A percentile compares a stretch with the other conserved stretches of the same genome.
These are phyloP conservation scores for Hirundichthys speculiger DNA, from an alignment of 2,113 vertebrate species.

Conservation along the genomic window DNA sequence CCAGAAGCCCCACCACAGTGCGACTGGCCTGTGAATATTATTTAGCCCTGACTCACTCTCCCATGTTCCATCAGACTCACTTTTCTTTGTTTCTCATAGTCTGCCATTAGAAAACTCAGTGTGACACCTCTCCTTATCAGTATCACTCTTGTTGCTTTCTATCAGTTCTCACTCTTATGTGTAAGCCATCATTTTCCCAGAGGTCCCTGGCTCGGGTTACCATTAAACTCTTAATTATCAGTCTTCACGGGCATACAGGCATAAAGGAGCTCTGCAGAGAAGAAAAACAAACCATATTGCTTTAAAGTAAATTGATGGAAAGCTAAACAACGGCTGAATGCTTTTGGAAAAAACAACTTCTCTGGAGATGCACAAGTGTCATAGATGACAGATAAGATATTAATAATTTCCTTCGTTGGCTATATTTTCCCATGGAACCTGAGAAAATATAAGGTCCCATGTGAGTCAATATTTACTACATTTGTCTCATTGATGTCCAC, in stretches of 20 bases:
- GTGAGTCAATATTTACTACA: too few species aligned
- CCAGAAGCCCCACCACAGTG: conserved; percentile 63
- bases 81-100: neutral
- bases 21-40: conserved; percentile 56
- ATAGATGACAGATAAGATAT: too few species aligned
- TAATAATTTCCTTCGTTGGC: too few species aligned
- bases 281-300: conserved; percentile 26
- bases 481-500: too few species aligned
- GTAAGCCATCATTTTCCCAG: conserved; percentile 22
- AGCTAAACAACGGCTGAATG: too few species aligned
- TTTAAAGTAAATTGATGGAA: neutral
- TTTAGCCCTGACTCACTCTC: conserved; percentile 18
- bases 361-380: too few species aligned
- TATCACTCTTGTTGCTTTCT: conserved; percentile 49
- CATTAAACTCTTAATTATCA: conserved; percentile 42
- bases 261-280: conserved; percentile 44
- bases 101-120: conserved; percentile 47
- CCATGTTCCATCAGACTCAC: neutral
- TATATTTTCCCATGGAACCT: too few species aligned
- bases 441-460: too few species aligned
- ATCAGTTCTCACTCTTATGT: conserved; percentile 19
- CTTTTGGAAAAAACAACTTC: too few species aligned
- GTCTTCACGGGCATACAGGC: conserved; percentile 29
- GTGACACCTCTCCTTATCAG: conserved; percentile 36
- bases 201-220: conserved; percentile 47